These are phyloP conservation scores for Sardinella longiceps DNA, from an alignment of 2,797 vertebrate genomes.

Conservation along the genomic window DNA sequence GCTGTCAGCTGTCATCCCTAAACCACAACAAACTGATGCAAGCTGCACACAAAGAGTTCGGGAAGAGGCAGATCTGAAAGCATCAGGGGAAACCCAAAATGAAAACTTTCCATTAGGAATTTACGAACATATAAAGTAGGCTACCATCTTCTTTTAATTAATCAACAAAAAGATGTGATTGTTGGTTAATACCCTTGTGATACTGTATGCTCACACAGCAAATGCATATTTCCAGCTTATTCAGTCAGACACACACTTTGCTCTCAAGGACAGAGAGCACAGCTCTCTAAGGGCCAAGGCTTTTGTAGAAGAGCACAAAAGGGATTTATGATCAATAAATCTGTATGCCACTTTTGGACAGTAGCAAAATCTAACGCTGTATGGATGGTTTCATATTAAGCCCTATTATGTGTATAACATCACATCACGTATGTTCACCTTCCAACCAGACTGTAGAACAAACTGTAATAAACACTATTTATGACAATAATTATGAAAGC, in stretches of 20 bases:
- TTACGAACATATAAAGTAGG: no score
- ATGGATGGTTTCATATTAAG: not conserved
- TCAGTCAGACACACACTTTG: not conserved
- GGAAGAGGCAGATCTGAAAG: no score
- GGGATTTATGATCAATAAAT: not conserved
- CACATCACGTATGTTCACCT: not conserved
- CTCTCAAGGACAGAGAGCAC: not conserved
- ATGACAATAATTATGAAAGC: not conserved
- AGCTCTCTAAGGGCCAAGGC: not conserved
- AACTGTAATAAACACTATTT: no score
- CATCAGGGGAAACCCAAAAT: no score
- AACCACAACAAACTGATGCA: not conserved
- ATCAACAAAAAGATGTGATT: not conserved
- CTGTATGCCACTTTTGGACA: not conserved
- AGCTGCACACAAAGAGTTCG: no score
- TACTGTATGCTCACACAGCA: not conserved
- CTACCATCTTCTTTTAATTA: not conserved
- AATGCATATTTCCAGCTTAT: not conserved
- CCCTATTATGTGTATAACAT: not conserved
- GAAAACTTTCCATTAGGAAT: no score
- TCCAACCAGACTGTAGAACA: not conserved
- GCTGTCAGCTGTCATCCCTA: not conserved
- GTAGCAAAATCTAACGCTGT: not conserved
- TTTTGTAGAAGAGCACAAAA: not conserved
- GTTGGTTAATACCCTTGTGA: not conserved